phyloP scores from a whole-genome alignment of 2,797 vertebrate species.

The Galagoides demidoff region DNA sequence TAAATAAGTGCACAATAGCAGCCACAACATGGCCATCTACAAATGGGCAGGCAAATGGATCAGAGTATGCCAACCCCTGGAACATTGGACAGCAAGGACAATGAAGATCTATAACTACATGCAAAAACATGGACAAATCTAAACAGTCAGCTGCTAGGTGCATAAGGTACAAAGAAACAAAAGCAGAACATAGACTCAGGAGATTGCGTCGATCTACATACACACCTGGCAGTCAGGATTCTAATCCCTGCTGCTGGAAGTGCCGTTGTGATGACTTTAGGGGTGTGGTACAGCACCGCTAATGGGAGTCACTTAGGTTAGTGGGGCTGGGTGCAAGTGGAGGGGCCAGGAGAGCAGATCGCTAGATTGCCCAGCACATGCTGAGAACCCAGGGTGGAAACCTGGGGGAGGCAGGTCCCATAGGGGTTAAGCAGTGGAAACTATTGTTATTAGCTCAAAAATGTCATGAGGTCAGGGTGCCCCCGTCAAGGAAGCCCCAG shows the following conservation, averaged over 20 bases:
- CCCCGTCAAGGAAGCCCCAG: background rate
- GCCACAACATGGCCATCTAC: rapidly evolving
- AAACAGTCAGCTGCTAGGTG: background rate
- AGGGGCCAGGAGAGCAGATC: background rate
- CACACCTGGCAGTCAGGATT: background rate
- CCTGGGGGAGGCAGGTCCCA: no score
- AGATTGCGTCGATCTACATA: background rate
- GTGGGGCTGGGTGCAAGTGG: rapidly evolving
- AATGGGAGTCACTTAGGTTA: background rate
- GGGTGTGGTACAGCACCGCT: background rate
- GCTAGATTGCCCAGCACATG: no score
- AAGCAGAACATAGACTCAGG: no score
- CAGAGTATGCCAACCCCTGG: rapidly evolving
- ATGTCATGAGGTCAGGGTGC: background rate
- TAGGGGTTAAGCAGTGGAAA: background rate
- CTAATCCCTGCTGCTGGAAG: background rate
- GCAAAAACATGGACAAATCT: background rate
- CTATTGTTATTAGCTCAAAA: background rate
- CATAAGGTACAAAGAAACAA: background rate
- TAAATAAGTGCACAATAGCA: background rate
- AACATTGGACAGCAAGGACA: background rate
- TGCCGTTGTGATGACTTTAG: no score
- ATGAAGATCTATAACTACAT: rapidly evolving
- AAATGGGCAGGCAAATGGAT: no score
- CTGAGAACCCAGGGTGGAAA: background rate